phyloP scores from a whole-genome alignment of 2,113 vertebrate genomes.

The Xiphophorus maculatus region DNA sequence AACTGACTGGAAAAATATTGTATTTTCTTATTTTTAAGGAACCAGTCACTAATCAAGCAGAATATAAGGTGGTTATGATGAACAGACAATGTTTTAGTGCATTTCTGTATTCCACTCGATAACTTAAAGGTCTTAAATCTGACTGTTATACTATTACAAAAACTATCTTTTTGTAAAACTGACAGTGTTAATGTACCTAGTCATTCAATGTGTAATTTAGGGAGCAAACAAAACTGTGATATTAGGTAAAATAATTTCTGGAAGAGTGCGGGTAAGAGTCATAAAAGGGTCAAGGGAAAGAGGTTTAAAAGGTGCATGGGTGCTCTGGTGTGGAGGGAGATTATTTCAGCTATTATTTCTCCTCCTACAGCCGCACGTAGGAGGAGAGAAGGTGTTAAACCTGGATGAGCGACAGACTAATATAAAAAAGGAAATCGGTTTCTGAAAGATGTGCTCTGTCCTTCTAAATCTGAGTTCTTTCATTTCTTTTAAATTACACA shows the following conservation, averaged over 20 bases:
- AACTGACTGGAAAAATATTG: too few species aligned
- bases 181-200: not conserved
- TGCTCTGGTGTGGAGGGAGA: not conserved
- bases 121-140: not conserved
- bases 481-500: not conserved
- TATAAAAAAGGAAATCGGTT: not conserved
- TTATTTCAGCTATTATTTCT: not conserved
- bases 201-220: not conserved
- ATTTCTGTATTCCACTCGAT: too few species aligned
- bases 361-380: not conserved
- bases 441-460: not conserved
- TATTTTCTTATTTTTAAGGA: too few species aligned
- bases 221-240: too few species aligned
- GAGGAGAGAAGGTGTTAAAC: not conserved
- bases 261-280: too few species aligned
- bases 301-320: too few species aligned
- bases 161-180: conserved; percentile 5
- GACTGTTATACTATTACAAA: not conserved
- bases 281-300: too few species aligned
- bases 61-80: too few species aligned
- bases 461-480: not conserved
- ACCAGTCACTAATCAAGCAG: too few species aligned
- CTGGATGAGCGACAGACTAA: not conserved
- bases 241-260: too few species aligned
- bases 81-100: too few species aligned